Evolutionary conservation across 2,113 vertebrate genomes (phyloP), one percentile per base, ranked within the genome.

Genomic region (Melospiza georgiana): DNA sequence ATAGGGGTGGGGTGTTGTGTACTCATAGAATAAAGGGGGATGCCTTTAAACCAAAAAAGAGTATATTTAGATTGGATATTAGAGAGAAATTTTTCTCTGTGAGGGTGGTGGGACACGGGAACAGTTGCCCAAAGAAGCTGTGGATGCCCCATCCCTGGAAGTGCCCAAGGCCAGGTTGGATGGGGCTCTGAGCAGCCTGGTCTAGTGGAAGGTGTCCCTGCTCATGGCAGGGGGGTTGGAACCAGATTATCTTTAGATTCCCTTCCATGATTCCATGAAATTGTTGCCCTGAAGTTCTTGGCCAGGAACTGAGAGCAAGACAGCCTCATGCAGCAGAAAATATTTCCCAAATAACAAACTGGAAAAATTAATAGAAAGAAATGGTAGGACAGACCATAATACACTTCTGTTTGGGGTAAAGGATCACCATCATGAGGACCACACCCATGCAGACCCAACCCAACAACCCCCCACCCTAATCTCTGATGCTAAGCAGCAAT

Each of bases 381-480:
- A 73, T 13, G 49, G 6, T 7, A 49, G 6, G 6, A 24, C 12
- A 76, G 21, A 25, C 7, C 8, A 55, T 19, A 10, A 27, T 12
- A 28, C 4, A n/a, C 4, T 39, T 61, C 12, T 69, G 1, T 52
- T 84, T 82, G 21, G 9, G 49, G 24, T 61, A 68, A 51, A 59
- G 5, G 11, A 21, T 52, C 23, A 33, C 19, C 19, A 33, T 35
- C 5, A 12, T 25, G 61, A 62, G n/a, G 16, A 84, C 7, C 3
- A 66, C 10, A 33, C 10, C 23, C 27, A 33, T 0, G 3, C 4
- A 71, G 23, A 49, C 7, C 21, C 13, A 71, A 58, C 3, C 3
- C 5, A 78, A 15, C 22, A 23, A 14, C 0, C 0, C 3, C 17
- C 3, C 3, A 2, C 6, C 15, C 13, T 9, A 77, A 48, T 8